Evolutionary conservation across 2,113 vertebrate species (phyloP).

Genomic region (Speoplatyrhinus poulsoni): DNA sequence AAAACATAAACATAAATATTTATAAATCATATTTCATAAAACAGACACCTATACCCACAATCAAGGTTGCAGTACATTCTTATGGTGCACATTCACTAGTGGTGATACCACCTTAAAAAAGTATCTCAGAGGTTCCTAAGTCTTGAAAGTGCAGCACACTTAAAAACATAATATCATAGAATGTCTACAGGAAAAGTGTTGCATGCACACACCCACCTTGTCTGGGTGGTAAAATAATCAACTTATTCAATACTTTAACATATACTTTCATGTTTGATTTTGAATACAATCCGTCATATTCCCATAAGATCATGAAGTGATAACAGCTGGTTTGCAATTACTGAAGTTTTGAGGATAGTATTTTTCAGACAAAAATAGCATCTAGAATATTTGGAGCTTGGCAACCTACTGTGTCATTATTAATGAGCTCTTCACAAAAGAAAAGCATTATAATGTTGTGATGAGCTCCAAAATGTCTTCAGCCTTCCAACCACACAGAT

Average conservation of each 20-base stretch:
- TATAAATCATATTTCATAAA: constrained; percentile 34
- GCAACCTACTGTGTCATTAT: constrained; percentile 53
- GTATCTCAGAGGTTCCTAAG: constrained; percentile 24
- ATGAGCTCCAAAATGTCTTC: constrained; percentile 63
- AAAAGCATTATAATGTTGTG: constrained; percentile 73
- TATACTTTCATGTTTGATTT: too few relatives aligned
- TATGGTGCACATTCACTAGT: constrained; percentile 32
- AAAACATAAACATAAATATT: constrained; percentile 13
- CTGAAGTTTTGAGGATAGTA: constrained; percentile 37
- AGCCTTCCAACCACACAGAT: constrained; percentile 68
- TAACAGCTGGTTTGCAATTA: constrained; percentile 7
- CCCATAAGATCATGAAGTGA: not conserved
- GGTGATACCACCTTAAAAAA: constrained; percentile 38
- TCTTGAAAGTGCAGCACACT: constrained; percentile 58
- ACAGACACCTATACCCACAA: not conserved
- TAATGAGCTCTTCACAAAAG: constrained; percentile 72
- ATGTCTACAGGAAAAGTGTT: constrained; percentile 45
- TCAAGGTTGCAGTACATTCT: not conserved
- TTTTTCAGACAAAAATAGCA: constrained; percentile 28
- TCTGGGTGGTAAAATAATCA: constrained; percentile 57
- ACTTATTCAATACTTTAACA: constrained; percentile 39
- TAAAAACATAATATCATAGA: constrained; percentile 54
- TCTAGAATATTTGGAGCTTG: constrained; percentile 35
- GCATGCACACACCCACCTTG: constrained; percentile 49
- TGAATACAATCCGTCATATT: too few relatives aligned